Evolutionary conservation across 2,888 invertebrate species (phyloP).

Genomic region (Lydus trimaculatus): DNA sequence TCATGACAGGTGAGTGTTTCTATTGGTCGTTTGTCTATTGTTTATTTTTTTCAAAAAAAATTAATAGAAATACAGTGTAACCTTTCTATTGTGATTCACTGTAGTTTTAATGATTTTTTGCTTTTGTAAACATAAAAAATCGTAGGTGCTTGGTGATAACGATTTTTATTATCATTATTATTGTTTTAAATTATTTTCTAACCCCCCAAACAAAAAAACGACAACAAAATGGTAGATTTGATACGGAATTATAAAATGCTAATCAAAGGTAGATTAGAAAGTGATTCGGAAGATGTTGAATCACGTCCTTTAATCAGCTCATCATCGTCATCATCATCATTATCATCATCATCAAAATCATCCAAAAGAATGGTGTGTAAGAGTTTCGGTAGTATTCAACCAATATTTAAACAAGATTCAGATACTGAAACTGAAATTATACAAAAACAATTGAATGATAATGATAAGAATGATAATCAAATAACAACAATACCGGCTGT

Average conservation of each 20-base stretch:
- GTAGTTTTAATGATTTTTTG: not conserved
- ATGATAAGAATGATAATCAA: not conserved
- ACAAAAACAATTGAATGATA: not conserved
- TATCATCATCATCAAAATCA: slow-evolving; percentile 47
- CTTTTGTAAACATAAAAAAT: no score
- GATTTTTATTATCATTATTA: no score
- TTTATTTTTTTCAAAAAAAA: not conserved
- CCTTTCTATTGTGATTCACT: not conserved
- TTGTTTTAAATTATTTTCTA: not conserved
- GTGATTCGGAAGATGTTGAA: slow-evolving; percentile 57
- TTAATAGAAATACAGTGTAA: not conserved
- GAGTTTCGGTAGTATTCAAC: slow-evolving; percentile 7
- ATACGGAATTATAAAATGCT: slow-evolving; percentile 53
- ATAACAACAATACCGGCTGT: slow-evolving; percentile 5
- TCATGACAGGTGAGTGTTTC: slow-evolving; percentile 1
- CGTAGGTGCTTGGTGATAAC: not conserved
- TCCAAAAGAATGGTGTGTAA: no score
- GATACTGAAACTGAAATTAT: slow-evolving; percentile 7
- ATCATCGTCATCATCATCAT: slow-evolving; percentile 47
- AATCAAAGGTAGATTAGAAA: slow-evolving; percentile 44
- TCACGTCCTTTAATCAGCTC: slow-evolving; percentile 59
- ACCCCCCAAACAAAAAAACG: not conserved
- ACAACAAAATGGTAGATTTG: slow-evolving; percentile 43
- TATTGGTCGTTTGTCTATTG: not conserved
- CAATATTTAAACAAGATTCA: slow-evolving; percentile 6